Evolutionary conservation across 2,113 vertebrate genomes (phyloP).

Genomic region (Phylloscopus trochilus): DNA sequence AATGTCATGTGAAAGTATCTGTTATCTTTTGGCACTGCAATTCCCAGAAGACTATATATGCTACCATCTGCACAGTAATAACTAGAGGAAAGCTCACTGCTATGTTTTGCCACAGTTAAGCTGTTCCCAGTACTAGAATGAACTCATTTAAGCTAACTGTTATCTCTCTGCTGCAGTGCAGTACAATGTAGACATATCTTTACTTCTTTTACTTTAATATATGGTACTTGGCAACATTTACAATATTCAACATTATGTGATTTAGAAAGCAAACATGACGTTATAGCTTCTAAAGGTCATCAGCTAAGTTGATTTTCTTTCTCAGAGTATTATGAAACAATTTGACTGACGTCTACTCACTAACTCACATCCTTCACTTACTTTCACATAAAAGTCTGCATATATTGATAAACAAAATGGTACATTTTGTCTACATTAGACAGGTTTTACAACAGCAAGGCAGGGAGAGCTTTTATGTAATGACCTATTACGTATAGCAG

Average conservation of each 20-base stretch:
- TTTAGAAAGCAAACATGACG: conserved; percentile 34
- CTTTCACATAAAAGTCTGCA: not conserved
- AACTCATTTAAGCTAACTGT: conserved; percentile 32
- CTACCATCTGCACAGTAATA: conserved; percentile 21
- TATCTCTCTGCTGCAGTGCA: conserved; percentile 38
- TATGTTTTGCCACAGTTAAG: conserved; percentile 13
- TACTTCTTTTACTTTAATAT: conserved; percentile 40
- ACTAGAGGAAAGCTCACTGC: not conserved
- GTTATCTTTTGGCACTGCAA: conserved; percentile 2
- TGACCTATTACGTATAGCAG: accelerated
- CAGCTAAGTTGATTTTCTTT: conserved; percentile 23
- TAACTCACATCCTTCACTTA: not conserved
- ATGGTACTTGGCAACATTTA: conserved; percentile 25
- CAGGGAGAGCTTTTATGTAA: not conserved
- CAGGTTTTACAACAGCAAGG: not conserved
- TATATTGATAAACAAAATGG: not conserved
- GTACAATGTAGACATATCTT: conserved; percentile 16
- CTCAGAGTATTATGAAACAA: conserved; percentile 20
- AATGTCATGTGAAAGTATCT: conserved; percentile 35
- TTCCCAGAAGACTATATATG: not conserved
- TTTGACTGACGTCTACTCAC: not conserved
- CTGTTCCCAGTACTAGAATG: not conserved
- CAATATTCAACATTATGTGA: conserved; percentile 27
- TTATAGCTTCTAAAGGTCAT: conserved; percentile 38
- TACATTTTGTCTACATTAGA: not conserved